Evolutionary conservation across 2,113 vertebrate genomes (phyloP).

Genomic region (Mola mola): DNA sequence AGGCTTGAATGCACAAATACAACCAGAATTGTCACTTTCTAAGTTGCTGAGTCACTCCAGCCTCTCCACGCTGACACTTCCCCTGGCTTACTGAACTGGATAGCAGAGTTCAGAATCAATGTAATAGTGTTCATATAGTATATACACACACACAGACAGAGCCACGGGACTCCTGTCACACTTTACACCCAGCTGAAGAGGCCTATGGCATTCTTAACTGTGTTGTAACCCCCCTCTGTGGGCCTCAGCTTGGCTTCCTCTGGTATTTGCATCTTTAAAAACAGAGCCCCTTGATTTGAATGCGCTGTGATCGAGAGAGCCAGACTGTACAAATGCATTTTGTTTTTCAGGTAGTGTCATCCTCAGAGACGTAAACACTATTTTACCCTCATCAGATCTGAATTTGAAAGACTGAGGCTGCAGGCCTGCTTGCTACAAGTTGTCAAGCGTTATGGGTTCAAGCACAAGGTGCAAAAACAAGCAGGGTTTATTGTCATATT

Average conservation of each 20-base stretch:
- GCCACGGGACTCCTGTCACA: constrained; percentile 28
- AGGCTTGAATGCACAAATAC: background rate
- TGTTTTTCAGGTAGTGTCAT: background rate
- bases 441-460: background rate
- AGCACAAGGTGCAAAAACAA: background rate
- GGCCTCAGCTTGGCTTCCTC: constrained; percentile 54
- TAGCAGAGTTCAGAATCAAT: constrained; percentile 1
- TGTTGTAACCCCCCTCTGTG: constrained; percentile 41
- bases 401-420: background rate
- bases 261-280: constrained; percentile 69
- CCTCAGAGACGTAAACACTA: background rate
- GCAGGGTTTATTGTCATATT: constrained; percentile 2
- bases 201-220: constrained; percentile 36
- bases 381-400: too few relatives aligned
- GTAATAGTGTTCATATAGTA: constrained; percentile 5
- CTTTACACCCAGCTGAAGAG: constrained; percentile 19
- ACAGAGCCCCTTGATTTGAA: constrained; percentile 55
- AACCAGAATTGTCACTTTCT: constrained; percentile 1
- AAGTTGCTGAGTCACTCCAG: constrained; percentile 4
- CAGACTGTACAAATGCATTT: background rate
- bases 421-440: background rate
- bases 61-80: background rate
- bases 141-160: constrained; percentile 8
- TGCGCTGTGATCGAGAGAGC: constrained; percentile 1
- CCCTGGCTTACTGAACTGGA: background rate